Conservation (phyloP, 2,113 vertebrate genomes). For the human (Homo sapiens) region GRCh38 chr11:118458501-118459000, state of each 20-base stretch:
- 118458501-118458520: slow-evolving; percentile 31
- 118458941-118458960: neutral
- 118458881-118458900: slow-evolving; percentile 30
- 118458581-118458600: neutral
- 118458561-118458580: slow-evolving; percentile 13
- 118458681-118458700: slow-evolving; percentile 33
- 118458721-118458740: slow-evolving; percentile 27
- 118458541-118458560: slow-evolving; percentile 15
- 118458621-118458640: neutral
- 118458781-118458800: slow-evolving; percentile 34
- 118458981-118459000: neutral
- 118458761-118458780: slow-evolving; percentile 55
- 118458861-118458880: neutral
- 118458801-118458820: slow-evolving; percentile 9
- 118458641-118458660: neutral
- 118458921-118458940: neutral
- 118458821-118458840: slow-evolving; percentile 1
- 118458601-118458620: neutral
- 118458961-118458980: neutral
- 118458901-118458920: neutral
- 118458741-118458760: slow-evolving; percentile 42
- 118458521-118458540: neutral
- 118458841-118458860: neutral
- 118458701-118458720: slow-evolving; percentile 34
- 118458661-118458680: slow-evolving; percentile 33